phyloP scores from a whole-genome alignment of 2,113 vertebrate genomes.

The Brachirus orientalis region DNA sequence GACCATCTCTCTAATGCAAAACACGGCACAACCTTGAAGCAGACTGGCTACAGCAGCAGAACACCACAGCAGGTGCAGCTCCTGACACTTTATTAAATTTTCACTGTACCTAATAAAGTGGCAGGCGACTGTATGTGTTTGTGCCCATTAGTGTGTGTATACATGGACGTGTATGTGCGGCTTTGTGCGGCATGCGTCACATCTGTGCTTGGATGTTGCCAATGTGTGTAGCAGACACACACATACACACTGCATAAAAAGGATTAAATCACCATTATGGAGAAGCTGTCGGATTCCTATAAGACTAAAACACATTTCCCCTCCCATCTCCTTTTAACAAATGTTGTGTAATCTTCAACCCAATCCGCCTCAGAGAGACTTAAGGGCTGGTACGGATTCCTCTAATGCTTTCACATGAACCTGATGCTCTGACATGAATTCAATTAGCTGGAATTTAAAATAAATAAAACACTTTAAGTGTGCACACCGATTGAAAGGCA shows the following conservation, averaged over 20 bases:
- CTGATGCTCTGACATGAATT: constrained; percentile 55
- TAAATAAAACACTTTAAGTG: constrained; percentile 36
- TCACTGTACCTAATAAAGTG: too few relatives aligned
- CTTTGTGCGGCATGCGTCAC: neutral
- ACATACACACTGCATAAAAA: constrained; percentile 60
- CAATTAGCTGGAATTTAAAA: constrained; percentile 28
- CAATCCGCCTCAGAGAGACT: constrained; percentile 68
- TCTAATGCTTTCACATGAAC: constrained; percentile 69
- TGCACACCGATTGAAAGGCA: constrained; percentile 41
- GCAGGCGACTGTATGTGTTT: neutral
- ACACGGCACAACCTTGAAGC: too few relatives aligned
- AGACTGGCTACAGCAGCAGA: too few relatives aligned
- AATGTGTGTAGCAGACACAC: constrained; percentile 41
- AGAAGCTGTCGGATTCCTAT: constrained; percentile 70
- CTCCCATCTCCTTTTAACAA: constrained; percentile 63
- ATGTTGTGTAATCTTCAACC: constrained; percentile 70
- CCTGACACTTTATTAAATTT: too few relatives aligned
- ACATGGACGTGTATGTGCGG: neutral
- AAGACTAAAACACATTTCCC: constrained; percentile 70
- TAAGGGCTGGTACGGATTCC: constrained; percentile 69
- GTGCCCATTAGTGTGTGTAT: neutral
- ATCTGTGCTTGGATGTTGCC: constrained; percentile 50
- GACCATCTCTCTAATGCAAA: too few relatives aligned
- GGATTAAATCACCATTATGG: constrained; percentile 73
- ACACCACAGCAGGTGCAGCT: too few relatives aligned